phyloP scores from a whole-genome alignment of 2,888 invertebrate species.

The Pristionchus mayeri region DNA sequence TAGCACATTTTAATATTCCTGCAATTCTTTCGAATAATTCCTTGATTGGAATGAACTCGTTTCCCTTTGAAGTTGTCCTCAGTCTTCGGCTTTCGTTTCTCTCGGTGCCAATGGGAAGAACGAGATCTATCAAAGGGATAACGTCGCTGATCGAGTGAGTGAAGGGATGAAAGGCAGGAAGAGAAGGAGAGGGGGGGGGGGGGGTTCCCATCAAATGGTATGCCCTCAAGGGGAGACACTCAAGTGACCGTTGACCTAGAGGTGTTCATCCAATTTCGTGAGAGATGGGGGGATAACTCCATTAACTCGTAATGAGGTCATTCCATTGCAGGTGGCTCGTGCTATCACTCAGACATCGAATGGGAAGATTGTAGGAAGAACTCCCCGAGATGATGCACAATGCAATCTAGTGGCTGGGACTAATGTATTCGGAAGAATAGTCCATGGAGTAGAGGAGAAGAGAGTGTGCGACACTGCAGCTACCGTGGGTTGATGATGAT shows the following conservation, averaged over 20 bases:
- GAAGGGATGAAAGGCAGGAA: neutral
- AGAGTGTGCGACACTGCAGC: neutral
- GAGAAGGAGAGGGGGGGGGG: neutral
- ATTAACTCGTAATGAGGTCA: too few species aligned
- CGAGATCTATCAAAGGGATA: neutral
- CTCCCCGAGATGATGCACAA: neutral
- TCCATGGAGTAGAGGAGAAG: slow-evolving; percentile 16
- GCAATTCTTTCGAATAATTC: neutral
- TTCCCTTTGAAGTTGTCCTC: neutral
- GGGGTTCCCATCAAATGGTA: neutral
- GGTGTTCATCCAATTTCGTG: neutral
- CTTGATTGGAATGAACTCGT: too few species aligned
- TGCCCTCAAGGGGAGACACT: neutral
- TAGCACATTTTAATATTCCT: neutral
- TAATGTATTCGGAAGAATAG: slow-evolving; percentile 46
- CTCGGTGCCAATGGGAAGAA: slow-evolving; percentile 34
- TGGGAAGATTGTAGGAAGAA: neutral
- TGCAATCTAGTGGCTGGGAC: slow-evolving; percentile 33
- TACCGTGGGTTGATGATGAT: neutral
- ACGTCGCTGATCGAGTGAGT: slow-evolving; percentile 45
- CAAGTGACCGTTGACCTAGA: neutral
- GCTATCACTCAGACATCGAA: neutral
- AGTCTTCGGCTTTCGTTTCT: slow-evolving; percentile 27
- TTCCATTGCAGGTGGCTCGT: slow-evolving; percentile 36
- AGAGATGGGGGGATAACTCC: neutral